These are phyloP conservation scores for Mastomys coucha DNA, from an alignment of 2,113 vertebrate genomes.

Conservation along the genomic window DNA sequence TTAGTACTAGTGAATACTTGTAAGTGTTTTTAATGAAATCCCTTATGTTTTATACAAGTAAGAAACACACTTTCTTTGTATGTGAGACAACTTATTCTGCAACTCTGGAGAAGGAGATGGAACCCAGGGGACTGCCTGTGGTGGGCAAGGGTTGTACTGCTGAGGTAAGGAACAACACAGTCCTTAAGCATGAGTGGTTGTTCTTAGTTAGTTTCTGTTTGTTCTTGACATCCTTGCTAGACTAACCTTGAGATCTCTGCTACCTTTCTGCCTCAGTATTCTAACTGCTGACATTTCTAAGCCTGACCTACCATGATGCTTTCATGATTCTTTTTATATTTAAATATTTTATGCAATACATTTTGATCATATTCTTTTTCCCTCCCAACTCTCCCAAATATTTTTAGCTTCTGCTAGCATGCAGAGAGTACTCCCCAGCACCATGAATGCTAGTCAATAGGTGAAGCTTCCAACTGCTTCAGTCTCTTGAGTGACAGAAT, in stretches of 20 bases:
- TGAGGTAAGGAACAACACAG: not conserved
- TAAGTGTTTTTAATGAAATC: not conserved
- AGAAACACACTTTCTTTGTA: not conserved
- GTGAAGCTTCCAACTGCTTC: not conserved
- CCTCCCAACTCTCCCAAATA: too few relatives aligned
- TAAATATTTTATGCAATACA: not conserved
- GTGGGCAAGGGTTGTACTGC: not conserved
- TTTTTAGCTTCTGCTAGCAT: not conserved
- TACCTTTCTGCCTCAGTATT: not conserved
- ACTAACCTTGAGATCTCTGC: not conserved
- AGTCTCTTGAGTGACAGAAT: not conserved
- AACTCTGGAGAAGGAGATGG: not conserved
- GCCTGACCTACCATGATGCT: not conserved
- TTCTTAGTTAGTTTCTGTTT: not conserved
- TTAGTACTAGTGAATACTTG: not conserved
- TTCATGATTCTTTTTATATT: not conserved
- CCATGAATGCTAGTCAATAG: not conserved
- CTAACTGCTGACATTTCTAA: not conserved
- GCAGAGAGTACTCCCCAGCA: not conserved
- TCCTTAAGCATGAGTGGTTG: not conserved
- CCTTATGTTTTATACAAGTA: not conserved
- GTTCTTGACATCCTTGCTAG: not conserved
- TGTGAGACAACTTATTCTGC: not conserved
- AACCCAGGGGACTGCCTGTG: not conserved
- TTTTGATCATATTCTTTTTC: not conserved